These are phyloP conservation scores for Helicolenus hilgendorfi DNA, from an alignment of 2,797 vertebrate species.

Conservation along the genomic window DNA sequence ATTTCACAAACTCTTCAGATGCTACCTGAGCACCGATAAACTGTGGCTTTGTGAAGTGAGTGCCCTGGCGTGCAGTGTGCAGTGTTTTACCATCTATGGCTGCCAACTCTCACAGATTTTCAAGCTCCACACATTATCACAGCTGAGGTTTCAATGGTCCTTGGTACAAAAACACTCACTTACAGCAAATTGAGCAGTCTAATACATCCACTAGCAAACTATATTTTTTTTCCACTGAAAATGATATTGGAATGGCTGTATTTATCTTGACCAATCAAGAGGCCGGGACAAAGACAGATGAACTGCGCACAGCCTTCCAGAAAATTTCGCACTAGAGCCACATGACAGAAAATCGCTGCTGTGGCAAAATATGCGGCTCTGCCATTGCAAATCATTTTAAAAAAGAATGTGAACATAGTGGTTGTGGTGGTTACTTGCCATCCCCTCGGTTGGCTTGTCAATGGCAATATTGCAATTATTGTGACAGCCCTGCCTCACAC, in stretches of 20 bases:
- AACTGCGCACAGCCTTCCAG: not conserved
- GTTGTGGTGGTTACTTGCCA: no score
- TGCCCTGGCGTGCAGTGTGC: not conserved
- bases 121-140: not conserved
- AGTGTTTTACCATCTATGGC: not conserved
- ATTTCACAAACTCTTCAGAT: not conserved
- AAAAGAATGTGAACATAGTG: no score
- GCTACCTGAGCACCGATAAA: not conserved
- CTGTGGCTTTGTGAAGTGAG: not conserved
- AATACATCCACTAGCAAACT: not conserved
- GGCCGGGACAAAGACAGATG: not conserved
- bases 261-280: slow-evolving; percentile 8
- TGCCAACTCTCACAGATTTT: slow-evolving; percentile 4
- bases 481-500: no score
- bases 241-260: not conserved
- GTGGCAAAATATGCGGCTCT: no score
- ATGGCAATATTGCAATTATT: no score
- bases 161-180: slow-evolving; percentile 6
- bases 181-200: not conserved
- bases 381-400: no score
- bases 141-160: not conserved
- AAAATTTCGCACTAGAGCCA: not conserved
- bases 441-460: fast-evolving
- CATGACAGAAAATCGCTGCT: not conserved
- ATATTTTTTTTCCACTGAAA: not conserved